These are phyloP conservation scores for Drosophila murphyi DNA, from an alignment of 1,140 invertebrate genomes.

Conservation along the genomic window DNA sequence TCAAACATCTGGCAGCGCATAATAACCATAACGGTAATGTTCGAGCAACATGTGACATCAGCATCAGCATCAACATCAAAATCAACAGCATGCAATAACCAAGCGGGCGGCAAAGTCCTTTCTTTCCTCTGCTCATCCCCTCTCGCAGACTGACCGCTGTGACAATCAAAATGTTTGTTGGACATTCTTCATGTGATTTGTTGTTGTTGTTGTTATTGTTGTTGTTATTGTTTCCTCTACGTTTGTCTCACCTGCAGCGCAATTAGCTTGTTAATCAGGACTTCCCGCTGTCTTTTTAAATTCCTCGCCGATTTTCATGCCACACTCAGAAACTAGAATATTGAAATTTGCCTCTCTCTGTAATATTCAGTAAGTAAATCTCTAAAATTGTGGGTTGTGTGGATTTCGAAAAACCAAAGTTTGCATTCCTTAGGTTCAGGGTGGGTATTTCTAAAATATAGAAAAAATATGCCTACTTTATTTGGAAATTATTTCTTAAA, in stretches of 20 bases:
- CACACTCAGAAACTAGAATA: too few relatives aligned
- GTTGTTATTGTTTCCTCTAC: background rate
- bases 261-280: conserved; percentile 30
- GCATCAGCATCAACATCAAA: conserved; percentile 19
- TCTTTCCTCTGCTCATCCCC: background rate
- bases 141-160: conserved; percentile 21
- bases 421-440: too few relatives aligned
- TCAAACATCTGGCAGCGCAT: conserved; percentile 25
- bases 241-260: conserved; percentile 31
- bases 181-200: conserved; percentile 28
- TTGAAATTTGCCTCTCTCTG: too few relatives aligned
- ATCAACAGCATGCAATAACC: conserved; percentile 22
- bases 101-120: conserved; percentile 1
- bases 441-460: too few relatives aligned
- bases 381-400: too few relatives aligned
- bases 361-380: too few relatives aligned
- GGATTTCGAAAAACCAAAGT: too few relatives aligned
- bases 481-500: too few relatives aligned
- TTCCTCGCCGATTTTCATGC: conserved; percentile 29
- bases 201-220: conserved; percentile 9
- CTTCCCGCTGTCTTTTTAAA: conserved; percentile 26
- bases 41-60: conserved; percentile 69
- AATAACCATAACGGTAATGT: conserved; percentile 62
- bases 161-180: conserved; percentile 32
- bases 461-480: too few relatives aligned